phyloP scores from a whole-genome alignment of 2,797 vertebrate genomes.

The Aeoliscus strigatus region DNA sequence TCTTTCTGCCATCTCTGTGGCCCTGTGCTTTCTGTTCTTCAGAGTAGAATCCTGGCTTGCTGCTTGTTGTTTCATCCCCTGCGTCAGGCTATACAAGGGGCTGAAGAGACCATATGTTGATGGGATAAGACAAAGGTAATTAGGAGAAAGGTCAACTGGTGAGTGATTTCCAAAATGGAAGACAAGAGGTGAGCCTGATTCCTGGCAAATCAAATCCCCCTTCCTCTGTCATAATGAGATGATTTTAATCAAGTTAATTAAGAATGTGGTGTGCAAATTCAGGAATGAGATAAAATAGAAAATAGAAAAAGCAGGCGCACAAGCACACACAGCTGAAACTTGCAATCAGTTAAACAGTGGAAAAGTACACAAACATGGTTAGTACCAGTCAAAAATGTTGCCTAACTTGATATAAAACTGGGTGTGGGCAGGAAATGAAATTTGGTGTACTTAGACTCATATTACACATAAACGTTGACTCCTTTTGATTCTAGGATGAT shows the following conservation, averaged over 20 bases:
- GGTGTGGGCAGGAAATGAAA: too few relatives aligned
- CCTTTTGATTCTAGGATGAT: too few relatives aligned
- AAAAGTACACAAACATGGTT: too few relatives aligned
- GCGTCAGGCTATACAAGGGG: too few relatives aligned
- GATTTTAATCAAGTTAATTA: not conserved
- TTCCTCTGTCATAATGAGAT: not conserved
- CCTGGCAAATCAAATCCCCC: not conserved
- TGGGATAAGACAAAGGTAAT: constrained; percentile 32
- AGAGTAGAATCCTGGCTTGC: constrained; percentile 5
- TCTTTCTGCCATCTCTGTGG: not conserved
- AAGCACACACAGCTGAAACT: too few relatives aligned
- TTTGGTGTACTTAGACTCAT: too few relatives aligned
- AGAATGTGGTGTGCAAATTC: not conserved
- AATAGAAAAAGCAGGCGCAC: not conserved
- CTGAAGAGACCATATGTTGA: constrained; percentile 49
- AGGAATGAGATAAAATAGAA: not conserved
- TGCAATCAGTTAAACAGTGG: too few relatives aligned
- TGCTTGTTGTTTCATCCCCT: constrained; percentile 12
- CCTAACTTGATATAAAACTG: too few relatives aligned
- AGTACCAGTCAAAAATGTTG: too few relatives aligned
- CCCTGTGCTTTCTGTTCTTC: constrained; percentile 5
- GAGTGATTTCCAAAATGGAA: constrained; percentile 12
- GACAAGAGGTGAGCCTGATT: not conserved
- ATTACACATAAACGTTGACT: too few relatives aligned
- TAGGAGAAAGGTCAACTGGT: constrained; percentile 33